Evolutionary conservation across 2,797 vertebrate genomes (phyloP), one percentile per base, ranked within the genome.

Genomic region (Syndactyla subalaris): DNA sequence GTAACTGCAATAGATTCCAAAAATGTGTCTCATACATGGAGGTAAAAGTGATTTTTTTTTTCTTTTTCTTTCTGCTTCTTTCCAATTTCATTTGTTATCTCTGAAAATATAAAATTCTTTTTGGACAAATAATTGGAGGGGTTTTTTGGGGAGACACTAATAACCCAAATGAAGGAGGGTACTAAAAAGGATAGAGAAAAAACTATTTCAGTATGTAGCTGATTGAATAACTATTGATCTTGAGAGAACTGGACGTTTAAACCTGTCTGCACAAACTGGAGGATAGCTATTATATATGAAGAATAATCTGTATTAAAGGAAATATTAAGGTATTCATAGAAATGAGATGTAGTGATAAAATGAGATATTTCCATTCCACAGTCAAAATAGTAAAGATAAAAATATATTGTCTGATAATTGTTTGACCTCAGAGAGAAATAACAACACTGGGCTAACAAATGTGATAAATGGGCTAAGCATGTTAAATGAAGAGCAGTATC

Each of bases 121-220:
- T 24, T 76, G 65, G 38, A 39, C 30, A 38, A 59, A 39, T 55
- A 46, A 34, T 14, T n/a, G 39, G 11, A 66, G 14, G 14, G 21
- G 6, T 46, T 32, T 39, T 49, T 10, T 4, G 4, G 4, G 2
- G 15, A 4, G 14, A 4, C 34, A 12, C 5, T 52, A 59, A 23
- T 54, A 39, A 72, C 5, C 15, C 30, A 82, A 66, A 73, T 52
- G 34, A 89, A 13, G 27, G 32, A 59, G 63, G 11, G 13, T 45
- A 55, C 74, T 62, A 34, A 79, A 85, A 87, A 54, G 16, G 4
- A 7, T 32, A 68, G 32, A 82, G 49, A 52, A 46, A 46, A 80
- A 82, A 26, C 3, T 48, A 5, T 85, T 84, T 32, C 34, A 32
- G 0, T 20, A 4, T 79, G 20, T 52, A 85, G 19, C 52, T 85